These are phyloP conservation scores for Drosophila paucipuncta DNA, from an alignment of 2,888 invertebrate species.

Conservation along the genomic window DNA sequence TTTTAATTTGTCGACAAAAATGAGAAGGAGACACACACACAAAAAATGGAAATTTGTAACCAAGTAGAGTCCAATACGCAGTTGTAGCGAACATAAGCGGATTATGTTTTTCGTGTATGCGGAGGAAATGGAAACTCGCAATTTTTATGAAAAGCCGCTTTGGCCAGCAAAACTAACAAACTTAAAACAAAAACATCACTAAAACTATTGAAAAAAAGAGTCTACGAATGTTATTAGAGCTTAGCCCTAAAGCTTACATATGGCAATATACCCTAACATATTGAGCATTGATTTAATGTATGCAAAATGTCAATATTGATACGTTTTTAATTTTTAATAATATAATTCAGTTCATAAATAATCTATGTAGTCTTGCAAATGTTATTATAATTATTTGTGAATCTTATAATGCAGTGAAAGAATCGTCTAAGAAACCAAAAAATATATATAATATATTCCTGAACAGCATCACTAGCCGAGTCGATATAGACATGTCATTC, in stretches of 20 bases:
- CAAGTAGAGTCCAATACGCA: slow-evolving; percentile 63
- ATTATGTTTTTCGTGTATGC: slow-evolving; percentile 64
- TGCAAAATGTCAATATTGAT: background rate
- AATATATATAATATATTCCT: background rate
- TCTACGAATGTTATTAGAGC: slow-evolving; percentile 67
- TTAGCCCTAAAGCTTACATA: slow-evolving; percentile 65
- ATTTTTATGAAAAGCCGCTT: slow-evolving; percentile 79
- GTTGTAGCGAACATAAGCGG: slow-evolving; percentile 66
- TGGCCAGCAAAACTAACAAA: slow-evolving; percentile 68
- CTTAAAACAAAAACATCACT: slow-evolving; percentile 69
- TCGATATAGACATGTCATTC: background rate
- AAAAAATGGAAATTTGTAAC: slow-evolving; percentile 31
- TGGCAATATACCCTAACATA: slow-evolving; percentile 36
- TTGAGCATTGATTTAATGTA: background rate
- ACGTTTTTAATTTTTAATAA: background rate
- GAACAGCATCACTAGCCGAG: background rate
- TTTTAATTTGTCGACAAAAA: slow-evolving; percentile 72
- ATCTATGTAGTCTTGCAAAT: background rate
- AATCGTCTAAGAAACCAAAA: background rate
- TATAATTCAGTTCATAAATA: background rate
- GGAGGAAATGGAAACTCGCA: slow-evolving; percentile 70
- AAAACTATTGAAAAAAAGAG: slow-evolving; percentile 21
- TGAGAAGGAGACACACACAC: slow-evolving; percentile 23
- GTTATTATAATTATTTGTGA: background rate
- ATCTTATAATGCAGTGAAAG: background rate